Percentiles rank a stretch among this genome's conserved stretches.
Evolutionary conservation across 2,113 vertebrate genomes (phyloP).

Genomic region (Cyanistes caeruleus): DNA sequence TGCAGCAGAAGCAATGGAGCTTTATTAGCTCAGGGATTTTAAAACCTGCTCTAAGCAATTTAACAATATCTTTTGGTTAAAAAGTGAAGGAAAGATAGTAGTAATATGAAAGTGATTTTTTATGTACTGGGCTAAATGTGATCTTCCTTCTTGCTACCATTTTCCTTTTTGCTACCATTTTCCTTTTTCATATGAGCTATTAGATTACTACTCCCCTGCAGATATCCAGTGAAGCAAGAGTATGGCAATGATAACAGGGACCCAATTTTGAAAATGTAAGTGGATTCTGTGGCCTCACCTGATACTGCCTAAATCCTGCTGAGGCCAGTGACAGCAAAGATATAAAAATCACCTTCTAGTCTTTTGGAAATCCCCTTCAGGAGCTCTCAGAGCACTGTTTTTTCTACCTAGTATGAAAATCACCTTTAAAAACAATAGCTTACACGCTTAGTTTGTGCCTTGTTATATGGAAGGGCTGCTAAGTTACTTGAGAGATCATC

Average conservation of each 20-base stretch:
- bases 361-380: neutral
- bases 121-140: neutral
- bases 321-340: neutral
- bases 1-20: slow-evolving; percentile 63
- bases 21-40: slow-evolving; percentile 77
- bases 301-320: neutral
- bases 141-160: slow-evolving; percentile 19
- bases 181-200: neutral
- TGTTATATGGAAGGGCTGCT: neutral
- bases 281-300: neutral
- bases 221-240: neutral
- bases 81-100: slow-evolving; percentile 32
- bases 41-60: slow-evolving; percentile 64
- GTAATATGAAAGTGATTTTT: slow-evolving; percentile 40
- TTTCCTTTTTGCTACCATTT: slow-evolving; percentile 4
- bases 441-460: neutral
- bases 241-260: neutral
- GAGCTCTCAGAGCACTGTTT: neutral
- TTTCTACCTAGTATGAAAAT: neutral
- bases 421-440: neutral
- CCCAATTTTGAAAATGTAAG: neutral
- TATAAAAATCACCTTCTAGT: neutral
- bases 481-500: neutral
- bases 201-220: neutral
- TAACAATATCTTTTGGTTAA: slow-evolving; percentile 62